Evolutionary conservation across 2,113 vertebrate species (phyloP), one percentile per base, ranked within the genome.

Genomic region (Sebastes schlegelii): DNA sequence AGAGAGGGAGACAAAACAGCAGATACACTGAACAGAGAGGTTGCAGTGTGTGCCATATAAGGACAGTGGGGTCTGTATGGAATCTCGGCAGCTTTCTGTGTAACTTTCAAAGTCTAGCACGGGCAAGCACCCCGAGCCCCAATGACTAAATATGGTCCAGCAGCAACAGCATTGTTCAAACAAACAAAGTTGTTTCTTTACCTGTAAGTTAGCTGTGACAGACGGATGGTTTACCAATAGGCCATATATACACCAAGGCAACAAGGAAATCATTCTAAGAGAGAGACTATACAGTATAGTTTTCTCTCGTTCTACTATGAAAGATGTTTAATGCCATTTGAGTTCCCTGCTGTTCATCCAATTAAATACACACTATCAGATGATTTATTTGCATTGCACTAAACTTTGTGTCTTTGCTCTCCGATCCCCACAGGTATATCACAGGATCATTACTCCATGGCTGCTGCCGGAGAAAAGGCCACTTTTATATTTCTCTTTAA

Each of bases 121-220:
- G 93, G 92, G 95, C 95, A 88, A 94, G 93, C 91, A 84, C 63
- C 73, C 84, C 55, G 75, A 86, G 90, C 91, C 92, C 93, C 55
- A 80, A 96, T 96, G 97, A 96, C 98, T 99, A 99, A 99, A 99
- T 99, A 99, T 97, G 98, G 98, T 97, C 93, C 96, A 96, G 83
- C 77, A 85, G 87, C 93, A 90, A 90, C 75, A 80, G 76, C 84
- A 93, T 85, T 88, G 86, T 86, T 94, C 90, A 93, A 92, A 94
- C 91, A 89, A 92, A 92, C 85, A 93, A 89, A 69, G 77, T 74
- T 82, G 83, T 86, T 64, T 90, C 85, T 87, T 92, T 92, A 94
- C 90, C 81, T 87, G 73, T 42, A 55, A 63, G 78, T 76, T n/a
- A 77, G 43, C 65, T 67, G 76, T 17, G 63, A 52, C 43, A 55